Evolutionary conservation across 2,888 invertebrate genomes (phyloP), one percentile per base, ranked within the genome.

Genomic region (Calliphora vomitoria): DNA sequence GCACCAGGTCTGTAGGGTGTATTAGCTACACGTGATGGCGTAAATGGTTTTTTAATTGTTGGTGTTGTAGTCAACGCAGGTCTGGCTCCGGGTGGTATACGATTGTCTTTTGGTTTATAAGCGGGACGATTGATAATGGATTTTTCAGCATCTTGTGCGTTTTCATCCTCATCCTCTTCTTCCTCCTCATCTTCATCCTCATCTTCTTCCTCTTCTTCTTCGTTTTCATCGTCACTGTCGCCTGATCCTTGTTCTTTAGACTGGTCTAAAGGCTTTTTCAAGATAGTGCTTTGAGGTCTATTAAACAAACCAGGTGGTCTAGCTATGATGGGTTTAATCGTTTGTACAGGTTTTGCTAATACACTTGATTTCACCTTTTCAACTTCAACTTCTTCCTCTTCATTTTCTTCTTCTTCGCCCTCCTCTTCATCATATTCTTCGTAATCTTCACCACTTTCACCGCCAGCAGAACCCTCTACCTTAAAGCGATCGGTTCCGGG

Each of bases 401-500:
- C 11, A 68, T 85, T 44, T 44, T 82, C 88, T 0, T 89, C 76
- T 3, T 88, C 88, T 8, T 80, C 88, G 35, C 89, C 88, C 3
- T 89, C 89, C 1, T 88, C 85, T 50, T 89, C 85, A 10, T 89
- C 89, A 25, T 89, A 88, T 0, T 89, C 89, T 10, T 89, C 88
- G 11, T 89, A 80, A 1, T 89, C 87, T 8, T 86, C 82, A 4
- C 71, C 62, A 1, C 76, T 88, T 4, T 80, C 83, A 0, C 41
- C 79, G 0, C 71, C 78, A 1, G 41, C 53, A 1, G 84, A 82
- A 4, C 76, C 31, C 6, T 87, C 79, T 5, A 89, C 60, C 80
- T 91, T 91, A 71, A 92, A 92, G 5, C 90, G 91, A 44, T 91
- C 90, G 0, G 89, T 64, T 15, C 89, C 91, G 0, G 91, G 91